phyloP scores from a whole-genome alignment of 2,888 invertebrate genomes.

The Metacarcinus magister region DNA sequence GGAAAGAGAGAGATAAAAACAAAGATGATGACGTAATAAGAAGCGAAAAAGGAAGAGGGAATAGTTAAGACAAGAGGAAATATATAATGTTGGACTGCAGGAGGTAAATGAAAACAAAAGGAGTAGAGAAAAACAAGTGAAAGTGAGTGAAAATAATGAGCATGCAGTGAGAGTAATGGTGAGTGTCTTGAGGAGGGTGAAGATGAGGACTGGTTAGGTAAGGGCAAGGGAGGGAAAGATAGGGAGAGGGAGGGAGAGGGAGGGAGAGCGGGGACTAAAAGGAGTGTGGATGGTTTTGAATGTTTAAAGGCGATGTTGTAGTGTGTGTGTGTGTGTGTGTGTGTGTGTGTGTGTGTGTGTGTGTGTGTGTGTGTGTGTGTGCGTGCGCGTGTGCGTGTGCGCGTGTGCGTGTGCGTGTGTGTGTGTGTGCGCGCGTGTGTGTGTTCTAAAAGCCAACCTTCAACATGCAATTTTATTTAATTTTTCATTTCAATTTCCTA shows the following conservation, averaged over 20 bases:
- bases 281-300: neutral
- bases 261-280: too few relatives aligned
- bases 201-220: too few relatives aligned
- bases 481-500: neutral
- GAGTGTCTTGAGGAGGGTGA: too few relatives aligned
- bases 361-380: neutral
- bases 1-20: neutral
- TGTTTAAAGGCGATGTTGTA: neutral
- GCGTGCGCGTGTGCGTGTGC: neutral
- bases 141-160: neutral
- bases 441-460: neutral
- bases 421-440: conserved; percentile 46
- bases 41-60: too few relatives aligned
- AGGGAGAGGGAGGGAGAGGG: too few relatives aligned
- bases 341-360: neutral
- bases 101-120: too few relatives aligned
- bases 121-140: too few relatives aligned
- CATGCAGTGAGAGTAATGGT: too few relatives aligned
- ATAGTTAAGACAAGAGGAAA: too few relatives aligned
- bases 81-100: too few relatives aligned
- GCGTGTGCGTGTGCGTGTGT: neutral
- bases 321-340: conserved; percentile 15
- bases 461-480: neutral
- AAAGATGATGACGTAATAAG: too few relatives aligned
- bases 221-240: too few relatives aligned